Percentiles rank a stretch among this genome's conserved stretches.
These are phyloP conservation scores for Nemopilema nomurai DNA, from an alignment of 30 jellyfish, hydroid and myxozoan genomes.

Conservation along the genomic window DNA sequence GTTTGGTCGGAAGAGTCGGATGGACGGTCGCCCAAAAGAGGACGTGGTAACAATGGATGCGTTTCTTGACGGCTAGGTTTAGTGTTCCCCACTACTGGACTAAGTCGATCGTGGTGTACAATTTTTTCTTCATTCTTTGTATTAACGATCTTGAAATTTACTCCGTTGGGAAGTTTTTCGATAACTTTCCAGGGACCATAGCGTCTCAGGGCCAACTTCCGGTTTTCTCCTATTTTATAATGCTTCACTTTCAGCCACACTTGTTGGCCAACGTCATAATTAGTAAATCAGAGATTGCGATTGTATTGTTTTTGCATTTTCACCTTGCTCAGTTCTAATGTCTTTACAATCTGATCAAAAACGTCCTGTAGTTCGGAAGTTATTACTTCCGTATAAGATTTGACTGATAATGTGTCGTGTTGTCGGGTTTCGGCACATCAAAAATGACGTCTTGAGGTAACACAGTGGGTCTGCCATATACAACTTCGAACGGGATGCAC, in stretches of 20 bases:
- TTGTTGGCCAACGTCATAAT: constrained; percentile 42
- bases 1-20: too few species aligned
- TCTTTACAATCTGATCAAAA: constrained; percentile 25
- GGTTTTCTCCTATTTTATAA: constrained; percentile 32
- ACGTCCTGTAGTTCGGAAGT: constrained; percentile 22
- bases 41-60: too few species aligned
- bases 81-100: too few species aligned
- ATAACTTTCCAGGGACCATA: constrained; percentile 36
- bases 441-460: constrained; percentile 67
- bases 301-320: constrained; percentile 59
- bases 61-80: too few species aligned
- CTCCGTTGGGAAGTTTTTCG: constrained; percentile 32
- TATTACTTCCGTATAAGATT: constrained; percentile 2
- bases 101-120: constrained; percentile 38
- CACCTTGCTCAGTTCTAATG: constrained; percentile 44
- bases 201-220: constrained; percentile 48
- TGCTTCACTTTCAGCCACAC: constrained; percentile 45
- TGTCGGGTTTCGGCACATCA: constrained; percentile 17
- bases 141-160: constrained; percentile 16
- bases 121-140: constrained; percentile 9
- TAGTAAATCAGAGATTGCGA: constrained; percentile 19
- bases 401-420: constrained; percentile 20
- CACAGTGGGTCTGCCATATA: too few species aligned
- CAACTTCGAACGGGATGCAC: constrained; percentile 31
- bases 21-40: too few species aligned